Evolutionary conservation across 2,888 invertebrate species (phyloP).

Genomic region (Caenorhabditis wallacei): DNA sequence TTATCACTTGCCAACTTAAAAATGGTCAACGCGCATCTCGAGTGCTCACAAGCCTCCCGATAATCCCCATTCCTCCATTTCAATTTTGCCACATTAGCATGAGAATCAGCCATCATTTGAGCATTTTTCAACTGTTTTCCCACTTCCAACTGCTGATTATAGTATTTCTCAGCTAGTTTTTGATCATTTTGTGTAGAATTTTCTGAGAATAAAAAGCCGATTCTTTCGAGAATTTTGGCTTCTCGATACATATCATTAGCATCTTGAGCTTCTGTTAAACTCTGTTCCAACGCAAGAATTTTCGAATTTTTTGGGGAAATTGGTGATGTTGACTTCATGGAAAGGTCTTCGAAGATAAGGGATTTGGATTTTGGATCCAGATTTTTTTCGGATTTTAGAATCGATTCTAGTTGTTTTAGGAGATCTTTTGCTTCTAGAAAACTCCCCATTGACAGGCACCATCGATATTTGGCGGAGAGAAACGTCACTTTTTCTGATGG

Average conservation of each 20-base stretch:
- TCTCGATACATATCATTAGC: constrained; percentile 49
- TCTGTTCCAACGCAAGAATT: constrained; percentile 43
- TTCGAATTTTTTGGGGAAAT: constrained; percentile 1
- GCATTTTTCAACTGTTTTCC: constrained; percentile 57
- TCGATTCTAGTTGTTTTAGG: constrained; percentile 11
- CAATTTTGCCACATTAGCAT: constrained; percentile 53
- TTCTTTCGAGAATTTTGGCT: constrained; percentile 44
- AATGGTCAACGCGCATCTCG: constrained; percentile 60
- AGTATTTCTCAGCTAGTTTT: constrained; percentile 53
- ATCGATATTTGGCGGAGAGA: constrained; percentile 50
- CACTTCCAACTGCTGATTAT: constrained; percentile 59
- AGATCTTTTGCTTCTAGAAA: not conserved
- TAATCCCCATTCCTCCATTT: constrained; percentile 3
- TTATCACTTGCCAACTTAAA: constrained; percentile 61
- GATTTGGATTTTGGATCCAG: constrained; percentile 46
- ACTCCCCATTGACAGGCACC: not conserved
- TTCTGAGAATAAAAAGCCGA: constrained; percentile 24
- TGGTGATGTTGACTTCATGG: not conserved
- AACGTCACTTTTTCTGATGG: constrained; percentile 30
- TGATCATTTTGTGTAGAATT: not conserved
- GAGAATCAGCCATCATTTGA: constrained; percentile 61
- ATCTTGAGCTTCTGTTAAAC: constrained; percentile 61
- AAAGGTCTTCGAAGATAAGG: constrained; percentile 51
- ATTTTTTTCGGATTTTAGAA: constrained; percentile 9
- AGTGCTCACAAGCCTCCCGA: constrained; percentile 51